Base-by-base conservation (phyloP, 2,888 invertebrate species). In the Melanostoma mellinum region DNA sequence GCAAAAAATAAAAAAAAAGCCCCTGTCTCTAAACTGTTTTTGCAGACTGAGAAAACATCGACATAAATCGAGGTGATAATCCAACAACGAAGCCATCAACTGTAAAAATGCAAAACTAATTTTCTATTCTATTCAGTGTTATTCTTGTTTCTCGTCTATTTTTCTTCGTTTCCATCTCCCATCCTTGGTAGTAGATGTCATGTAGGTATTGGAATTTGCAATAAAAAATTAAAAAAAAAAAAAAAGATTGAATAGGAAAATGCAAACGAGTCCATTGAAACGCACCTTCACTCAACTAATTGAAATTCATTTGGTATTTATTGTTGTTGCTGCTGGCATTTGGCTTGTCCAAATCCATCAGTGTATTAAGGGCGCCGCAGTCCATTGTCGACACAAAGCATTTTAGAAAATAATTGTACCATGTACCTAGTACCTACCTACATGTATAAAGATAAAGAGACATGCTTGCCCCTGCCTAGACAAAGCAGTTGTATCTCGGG, bases 61-160 rank as follows among this genome's bases (percentile, higher is more conserved):
- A 50, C 36, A 20, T 6, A 30, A 6, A 76, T 50, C 60, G 9
- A 53, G 42, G 0, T 30, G 50, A 68, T 68, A 81, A 72, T 81
- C 55, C 65, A 80, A 71, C 76, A 52, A 65, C 63, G 53, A 76
- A 68, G 2, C 20, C 20, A 35, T 52, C 38, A 58, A 32, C 30
- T 56, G 78, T 72, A 72, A 76, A 75, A 61, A 68, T 80, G 75
- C 69, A 80, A 77, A 82, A 69, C 68, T 53, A 53, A 74, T 78
- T 78, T 58, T 46, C 63, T 69, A 40, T 72, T 68, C 30, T 69
- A 56, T 63, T 79, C 72, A 68, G 46, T 56, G 35, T 61, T 56
- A 76, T 76, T 67, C 61, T 77, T 68, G 63, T 46, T 82, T 73
- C 78, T 65, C 63, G 73, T 60, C 46, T 44, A 50, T 55, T 10